Evolutionary conservation across 2,113 vertebrate genomes (phyloP).

Genomic region (Cochlearius cochlearius): DNA sequence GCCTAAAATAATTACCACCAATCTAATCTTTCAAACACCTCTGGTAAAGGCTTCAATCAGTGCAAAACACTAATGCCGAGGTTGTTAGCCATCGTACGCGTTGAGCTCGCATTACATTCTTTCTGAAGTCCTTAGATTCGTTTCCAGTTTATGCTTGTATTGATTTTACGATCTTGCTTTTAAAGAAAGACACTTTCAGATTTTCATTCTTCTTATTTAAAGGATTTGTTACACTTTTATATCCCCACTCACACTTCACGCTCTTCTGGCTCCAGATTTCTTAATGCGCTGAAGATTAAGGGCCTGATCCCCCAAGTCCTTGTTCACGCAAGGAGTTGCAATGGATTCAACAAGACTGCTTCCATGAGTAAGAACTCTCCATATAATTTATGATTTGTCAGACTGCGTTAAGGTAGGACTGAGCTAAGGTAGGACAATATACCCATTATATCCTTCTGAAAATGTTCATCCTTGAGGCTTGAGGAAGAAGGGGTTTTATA

Average conservation of each 20-base stretch:
- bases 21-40: constrained; percentile 29
- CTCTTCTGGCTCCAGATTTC: constrained; percentile 61
- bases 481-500: not conserved
- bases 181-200: constrained; percentile 48
- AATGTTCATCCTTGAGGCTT: not conserved
- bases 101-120: not conserved
- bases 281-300: constrained; percentile 62
- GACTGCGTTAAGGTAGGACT: not conserved
- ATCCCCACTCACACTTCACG: constrained; percentile 34
- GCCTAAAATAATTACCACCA: not conserved
- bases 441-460: not conserved
- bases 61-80: not conserved
- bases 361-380: not conserved
- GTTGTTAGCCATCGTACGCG: not conserved
- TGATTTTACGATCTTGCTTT: constrained; percentile 51
- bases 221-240: constrained; percentile 65
- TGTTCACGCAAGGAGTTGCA: not conserved
- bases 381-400: not conserved
- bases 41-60: constrained; percentile 16
- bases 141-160: constrained; percentile 42
- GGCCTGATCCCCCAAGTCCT: constrained; percentile 29
- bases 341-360: not conserved
- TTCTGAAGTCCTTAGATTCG: constrained; percentile 24
- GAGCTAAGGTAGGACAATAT: not conserved
- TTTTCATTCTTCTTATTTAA: constrained; percentile 67